phyloP scores from a whole-genome alignment of 2,888 invertebrate species.

The Chrysopilus asiliformis region DNA sequence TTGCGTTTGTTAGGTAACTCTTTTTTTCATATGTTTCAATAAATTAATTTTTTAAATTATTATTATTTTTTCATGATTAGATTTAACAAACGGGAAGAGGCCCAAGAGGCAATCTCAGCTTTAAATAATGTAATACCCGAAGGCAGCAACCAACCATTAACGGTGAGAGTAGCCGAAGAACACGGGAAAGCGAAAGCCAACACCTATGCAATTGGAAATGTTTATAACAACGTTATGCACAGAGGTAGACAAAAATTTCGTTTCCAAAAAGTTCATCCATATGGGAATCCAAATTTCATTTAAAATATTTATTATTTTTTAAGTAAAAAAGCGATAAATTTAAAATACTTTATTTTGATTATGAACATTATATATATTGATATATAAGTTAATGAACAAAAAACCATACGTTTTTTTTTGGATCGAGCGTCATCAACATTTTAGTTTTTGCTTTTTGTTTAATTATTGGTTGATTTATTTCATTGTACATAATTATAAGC shows the following conservation, averaged over 20 bases:
- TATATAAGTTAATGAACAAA: too few species aligned
- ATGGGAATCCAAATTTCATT: conserved; percentile 26
- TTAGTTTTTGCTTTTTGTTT: too few species aligned
- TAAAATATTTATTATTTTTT: too few species aligned
- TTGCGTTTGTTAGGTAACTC: conserved; percentile 77
- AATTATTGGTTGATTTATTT: too few species aligned
- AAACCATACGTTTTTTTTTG: too few species aligned
- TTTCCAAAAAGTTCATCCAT: conserved; percentile 36
- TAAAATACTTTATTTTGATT: too few species aligned
- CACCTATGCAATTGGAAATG: conserved; percentile 24
- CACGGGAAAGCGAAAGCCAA: conserved; percentile 36
- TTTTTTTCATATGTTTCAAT: conserved; percentile 4
- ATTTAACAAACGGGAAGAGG: conserved; percentile 77
- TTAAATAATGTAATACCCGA: conserved; percentile 75
- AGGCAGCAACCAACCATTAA: conserved; percentile 69
- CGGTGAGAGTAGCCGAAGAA: conserved; percentile 46
- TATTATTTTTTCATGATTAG: conserved; percentile 37
- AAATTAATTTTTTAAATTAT: too few species aligned
- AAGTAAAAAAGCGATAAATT: too few species aligned
- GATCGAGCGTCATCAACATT: too few species aligned
- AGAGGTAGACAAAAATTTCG: conserved; percentile 39
- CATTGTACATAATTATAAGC: too few species aligned
- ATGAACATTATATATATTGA: too few species aligned
- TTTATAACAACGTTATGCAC: conserved; percentile 34
- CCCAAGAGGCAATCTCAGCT: conserved; percentile 75